These are phyloP conservation scores for Acestrorhynchus altus DNA, from an alignment of 2,797 vertebrate genomes.

Conservation along the genomic window DNA sequence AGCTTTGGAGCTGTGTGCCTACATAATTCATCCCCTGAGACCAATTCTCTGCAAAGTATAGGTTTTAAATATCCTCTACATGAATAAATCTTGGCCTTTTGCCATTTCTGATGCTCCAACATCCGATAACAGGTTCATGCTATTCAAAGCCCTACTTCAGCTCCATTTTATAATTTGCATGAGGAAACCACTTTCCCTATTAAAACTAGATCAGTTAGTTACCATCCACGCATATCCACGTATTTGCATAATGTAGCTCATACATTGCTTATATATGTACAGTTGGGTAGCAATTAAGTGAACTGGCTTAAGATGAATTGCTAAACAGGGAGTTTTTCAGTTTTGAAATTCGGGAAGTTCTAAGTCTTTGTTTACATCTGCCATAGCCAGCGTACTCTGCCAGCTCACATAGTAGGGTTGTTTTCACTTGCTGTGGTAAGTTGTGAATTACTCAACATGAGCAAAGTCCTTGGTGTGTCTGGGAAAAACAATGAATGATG, in stretches of 20 bases:
- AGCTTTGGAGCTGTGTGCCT: background rate
- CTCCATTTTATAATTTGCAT: slow-evolving; percentile 42
- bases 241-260: slow-evolving; percentile 44
- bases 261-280: slow-evolving; percentile 20
- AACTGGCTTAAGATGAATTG: background rate
- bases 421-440: slow-evolving; percentile 45
- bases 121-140: slow-evolving; percentile 29
- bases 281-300: slow-evolving; percentile 7
- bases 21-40: slow-evolving; percentile 32
- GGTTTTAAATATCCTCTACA: background rate
- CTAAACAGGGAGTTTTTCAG: slow-evolving; percentile 8
- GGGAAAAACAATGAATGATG: slow-evolving; percentile 11
- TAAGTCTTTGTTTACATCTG: slow-evolving; percentile 27
- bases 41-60: slow-evolving; percentile 1
- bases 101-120: background rate
- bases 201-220: slow-evolving; percentile 43
- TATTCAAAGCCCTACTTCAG: slow-evolving; percentile 34
- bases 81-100: slow-evolving; percentile 10
- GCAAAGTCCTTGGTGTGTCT: slow-evolving; percentile 13
- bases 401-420: slow-evolving; percentile 9
- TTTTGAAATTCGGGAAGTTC: slow-evolving; percentile 32
- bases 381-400: background rate
- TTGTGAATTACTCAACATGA: slow-evolving; percentile 29
- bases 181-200: slow-evolving; percentile 48
- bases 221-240: slow-evolving; percentile 20